phyloP scores from a whole-genome alignment of 2,113 vertebrate genomes.

The Centrocercus urophasianus region DNA sequence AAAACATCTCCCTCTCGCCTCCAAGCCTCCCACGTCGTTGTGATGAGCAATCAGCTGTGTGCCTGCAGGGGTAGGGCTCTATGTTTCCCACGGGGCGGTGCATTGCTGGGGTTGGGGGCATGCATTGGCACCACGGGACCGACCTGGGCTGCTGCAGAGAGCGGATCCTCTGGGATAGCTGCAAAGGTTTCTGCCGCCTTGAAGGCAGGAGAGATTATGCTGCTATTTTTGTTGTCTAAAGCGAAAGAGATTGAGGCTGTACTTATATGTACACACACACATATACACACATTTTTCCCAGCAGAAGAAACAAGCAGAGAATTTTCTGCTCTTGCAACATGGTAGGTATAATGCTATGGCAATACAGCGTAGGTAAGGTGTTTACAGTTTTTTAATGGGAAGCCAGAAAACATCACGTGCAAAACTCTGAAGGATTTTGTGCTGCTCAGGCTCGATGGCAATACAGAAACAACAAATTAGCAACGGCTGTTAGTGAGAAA shows the following conservation, averaged over 20 bases:
- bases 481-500: background rate
- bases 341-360: background rate
- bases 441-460: background rate
- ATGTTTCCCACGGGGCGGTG: background rate
- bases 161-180: background rate
- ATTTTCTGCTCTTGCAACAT: background rate
- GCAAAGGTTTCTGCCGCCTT: constrained; percentile 29
- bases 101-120: background rate
- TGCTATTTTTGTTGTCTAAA: constrained; percentile 22
- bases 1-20: background rate
- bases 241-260: constrained; percentile 16
- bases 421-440: background rate
- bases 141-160: background rate
- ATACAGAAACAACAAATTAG: background rate
- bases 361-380: background rate
- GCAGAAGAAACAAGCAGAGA: background rate
- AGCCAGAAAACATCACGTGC: background rate
- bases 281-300: background rate
- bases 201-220: constrained; percentile 24
- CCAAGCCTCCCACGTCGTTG: background rate
- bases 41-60: background rate
- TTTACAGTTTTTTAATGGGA: background rate
- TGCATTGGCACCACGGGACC: too few relatives aligned
- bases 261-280: background rate
- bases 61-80: background rate